Evolutionary conservation across 2,888 invertebrate species (phyloP), one percentile per base, ranked within the genome.

Genomic region (Plutella xylostella): DNA sequence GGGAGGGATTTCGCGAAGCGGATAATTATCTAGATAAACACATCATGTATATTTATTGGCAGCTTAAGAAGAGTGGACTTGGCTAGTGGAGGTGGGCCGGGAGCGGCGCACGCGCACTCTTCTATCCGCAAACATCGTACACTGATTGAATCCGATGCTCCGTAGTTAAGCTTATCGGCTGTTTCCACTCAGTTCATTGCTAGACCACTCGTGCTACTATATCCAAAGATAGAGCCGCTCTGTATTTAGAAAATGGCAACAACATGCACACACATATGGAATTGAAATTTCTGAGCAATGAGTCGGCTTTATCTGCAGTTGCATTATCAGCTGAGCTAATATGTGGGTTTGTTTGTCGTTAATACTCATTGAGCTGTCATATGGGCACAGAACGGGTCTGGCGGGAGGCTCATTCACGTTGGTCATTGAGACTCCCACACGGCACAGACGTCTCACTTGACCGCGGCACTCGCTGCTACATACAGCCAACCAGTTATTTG

Each of bases 381-480:
- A 19, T 37, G 19, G 18, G 37, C n/a, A 37, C 9, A 15, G 28
- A 7, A 25, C 17, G 25, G 50, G 46, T 49, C 45, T 30, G 33
- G 49, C 45, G 47, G 66, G 62, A 54, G 54, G 50, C 48, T 60
- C 68, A 68, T 71, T 70, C 67, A 66, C 45, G 43, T 48, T 53
- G 52, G 48, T 52, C 59, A 63, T 60, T 58, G 48, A 55, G 48
- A 18, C 58, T 54, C 65, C 68, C 67, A 68, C 68, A 61, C 63
- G 48, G 55, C 44, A n/a, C n/a, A n/a, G n/a, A n/a, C n/a, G n/a
- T n/a, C n/a, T n/a, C 50, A 45, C 50, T 45, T 52, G 57, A 53
- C 53, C 56, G n/a, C n/a, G n/a, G n/a, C n/a, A n/a, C n/a, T n/a
- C n/a, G n/a, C n/a, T n/a, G n/a, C n/a, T n/a, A n/a, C n/a, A n/a